These are phyloP conservation scores for Caenorhabditis becei DNA, from an alignment of 2,888 invertebrate genomes.

Conservation along the genomic window DNA sequence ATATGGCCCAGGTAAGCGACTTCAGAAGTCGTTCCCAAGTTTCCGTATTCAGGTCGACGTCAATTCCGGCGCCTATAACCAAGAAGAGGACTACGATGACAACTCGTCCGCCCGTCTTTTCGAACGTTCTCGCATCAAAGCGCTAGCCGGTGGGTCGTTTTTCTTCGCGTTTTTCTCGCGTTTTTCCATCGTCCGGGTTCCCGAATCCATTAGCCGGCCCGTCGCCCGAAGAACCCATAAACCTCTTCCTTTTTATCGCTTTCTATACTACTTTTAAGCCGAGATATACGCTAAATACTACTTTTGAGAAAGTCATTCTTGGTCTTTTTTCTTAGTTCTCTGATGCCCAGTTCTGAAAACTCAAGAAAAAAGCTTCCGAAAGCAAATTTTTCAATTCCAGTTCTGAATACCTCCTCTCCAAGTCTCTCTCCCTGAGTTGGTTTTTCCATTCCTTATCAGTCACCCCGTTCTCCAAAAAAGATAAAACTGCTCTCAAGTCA, in stretches of 20 bases:
- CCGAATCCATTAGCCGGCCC: conserved; percentile 36
- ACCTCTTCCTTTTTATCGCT: conserved; percentile 21
- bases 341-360: background rate
- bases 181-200: too few species aligned
- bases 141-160: conserved; percentile 90
- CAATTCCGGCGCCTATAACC: conserved; percentile 64
- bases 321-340: background rate
- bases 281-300: background rate
- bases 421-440: conserved; percentile 10
- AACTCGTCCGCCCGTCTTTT: conserved; percentile 98
- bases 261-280: conserved; percentile 9
- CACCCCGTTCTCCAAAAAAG: conserved; percentile 34
- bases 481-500: conserved; percentile 41
- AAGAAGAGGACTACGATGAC: conserved; percentile 95
- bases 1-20: conserved; percentile 60
- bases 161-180: too few species aligned
- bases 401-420: too few species aligned
- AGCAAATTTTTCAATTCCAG: too few species aligned
- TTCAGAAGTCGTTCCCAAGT: background rate
- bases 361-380: too few species aligned
- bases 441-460: conserved; percentile 22
- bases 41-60: conserved; percentile 53
- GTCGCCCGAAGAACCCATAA: conserved; percentile 27
- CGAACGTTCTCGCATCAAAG: conserved; percentile 99
- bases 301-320: background rate